Base-by-base conservation (phyloP, 2,888 invertebrate species). In the Tachystola acroxantha region DNA sequence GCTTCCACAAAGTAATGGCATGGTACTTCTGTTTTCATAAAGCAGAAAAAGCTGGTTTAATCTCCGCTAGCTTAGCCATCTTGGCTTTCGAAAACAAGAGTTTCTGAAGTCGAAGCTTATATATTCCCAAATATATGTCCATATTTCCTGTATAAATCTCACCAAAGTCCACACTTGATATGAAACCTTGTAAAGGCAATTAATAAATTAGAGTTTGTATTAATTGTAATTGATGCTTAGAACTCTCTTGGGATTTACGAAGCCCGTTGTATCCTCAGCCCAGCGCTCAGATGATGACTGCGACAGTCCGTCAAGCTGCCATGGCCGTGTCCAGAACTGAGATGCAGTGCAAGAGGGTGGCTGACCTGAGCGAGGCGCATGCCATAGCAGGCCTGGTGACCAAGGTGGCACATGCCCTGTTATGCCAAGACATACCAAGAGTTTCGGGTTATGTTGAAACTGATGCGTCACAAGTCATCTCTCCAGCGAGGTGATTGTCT, bases 331-430 rank as follows among this genome's bases (percentile, higher is more conserved):
- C 71, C 2, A 61, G 71, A 32, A 45, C 42, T 10, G 75, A 75
- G 3, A 68, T 69, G 3, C 33, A 37, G 9, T 78, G 74, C 42
- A 36, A 53, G 7, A 64, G 54, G 39, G 63, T 68, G 1, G 78
- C 73, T 0, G 78, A 81, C 7, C 58, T 85, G 10, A 84, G 86
- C 37, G 85, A 86, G 42, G 85, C 86, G 1, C 85, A 85, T 25
- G 86, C 86, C 0, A 26, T 85, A 9, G 73, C 80, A 1, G 68
- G 72, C 2, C 57, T 85, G 7, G 82, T 84, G n/a, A 66, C 61
- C 1, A 74, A 73, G 39, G 75, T 85, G 7, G 71, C 82, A 0
- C 68, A 75, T 41, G 85, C 74, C 0, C 46, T 81, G 4, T 45
- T 81, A 4, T 82, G 85, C 46, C 57, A 72, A 6, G 79, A 84